phyloP scores from a whole-genome alignment of 2,888 invertebrate genomes.

The Andrena trimmerana region DNA sequence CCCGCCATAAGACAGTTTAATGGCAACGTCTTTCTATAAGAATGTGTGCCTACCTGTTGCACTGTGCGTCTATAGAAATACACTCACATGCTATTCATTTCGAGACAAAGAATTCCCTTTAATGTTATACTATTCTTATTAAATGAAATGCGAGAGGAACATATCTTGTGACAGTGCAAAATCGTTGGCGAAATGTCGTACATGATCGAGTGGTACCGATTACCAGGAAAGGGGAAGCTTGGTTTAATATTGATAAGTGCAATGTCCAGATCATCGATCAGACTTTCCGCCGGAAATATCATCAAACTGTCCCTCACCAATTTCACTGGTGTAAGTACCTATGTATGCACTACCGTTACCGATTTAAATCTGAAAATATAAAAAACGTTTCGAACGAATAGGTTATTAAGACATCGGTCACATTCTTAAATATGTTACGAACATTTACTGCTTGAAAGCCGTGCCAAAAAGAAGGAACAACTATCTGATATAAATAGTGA shows the following conservation, averaged over 20 bases:
- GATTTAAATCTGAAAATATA: not conserved
- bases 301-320: constrained; percentile 74
- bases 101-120: not conserved
- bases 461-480: not conserved
- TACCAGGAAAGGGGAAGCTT: constrained; percentile 63
- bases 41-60: not conserved
- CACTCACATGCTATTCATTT: not conserved
- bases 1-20: not conserved
- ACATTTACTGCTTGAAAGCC: constrained; percentile 43
- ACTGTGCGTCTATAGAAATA: not conserved
- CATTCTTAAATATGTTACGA: constrained; percentile 75
- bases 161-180: constrained; percentile 59
- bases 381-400: constrained; percentile 29
- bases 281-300: constrained; percentile 77
- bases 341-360: not conserved
- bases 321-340: constrained; percentile 74
- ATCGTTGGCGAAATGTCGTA: constrained; percentile 74
- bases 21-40: not conserved
- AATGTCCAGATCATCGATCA: constrained; percentile 71
- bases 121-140: not conserved
- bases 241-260: constrained; percentile 70
- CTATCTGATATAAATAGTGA: not conserved
- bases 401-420: constrained; percentile 73
- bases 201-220: constrained; percentile 76
- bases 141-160: not conserved